Conservation (phyloP, 2,113 vertebrate genomes). For the Silurus asotus region DNA sequence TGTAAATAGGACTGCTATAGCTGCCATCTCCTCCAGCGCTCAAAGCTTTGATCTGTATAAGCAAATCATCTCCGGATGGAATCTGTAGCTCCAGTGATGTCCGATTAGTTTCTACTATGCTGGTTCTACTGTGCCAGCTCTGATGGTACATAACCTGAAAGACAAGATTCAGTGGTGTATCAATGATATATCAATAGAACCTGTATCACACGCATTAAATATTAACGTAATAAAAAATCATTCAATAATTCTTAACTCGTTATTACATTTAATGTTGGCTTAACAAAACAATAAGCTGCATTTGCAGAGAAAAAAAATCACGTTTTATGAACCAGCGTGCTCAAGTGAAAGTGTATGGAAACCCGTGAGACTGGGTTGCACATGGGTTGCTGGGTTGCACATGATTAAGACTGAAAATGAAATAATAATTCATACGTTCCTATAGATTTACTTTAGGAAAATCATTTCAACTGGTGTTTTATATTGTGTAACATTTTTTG, state of each 20-base stretch:
- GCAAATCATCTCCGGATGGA: slow-evolving; percentile 83
- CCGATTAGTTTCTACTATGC: slow-evolving; percentile 83
- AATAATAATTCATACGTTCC: too few relatives aligned
- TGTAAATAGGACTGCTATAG: slow-evolving; percentile 85
- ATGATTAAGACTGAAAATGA: too few relatives aligned
- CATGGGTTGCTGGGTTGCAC: too few relatives aligned
- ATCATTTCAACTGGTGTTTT: too few relatives aligned
- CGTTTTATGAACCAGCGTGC: not conserved
- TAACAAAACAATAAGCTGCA: not conserved
- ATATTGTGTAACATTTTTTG: too few relatives aligned
- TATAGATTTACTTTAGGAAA: too few relatives aligned
- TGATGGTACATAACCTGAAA: slow-evolving; percentile 81
- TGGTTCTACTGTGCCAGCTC: slow-evolving; percentile 76
- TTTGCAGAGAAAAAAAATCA: not conserved
- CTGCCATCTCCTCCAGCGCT: slow-evolving; percentile 85
- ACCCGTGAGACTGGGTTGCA: too few relatives aligned
- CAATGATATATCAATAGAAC: not conserved
- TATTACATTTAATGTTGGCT: not conserved
- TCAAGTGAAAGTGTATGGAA: too few relatives aligned
- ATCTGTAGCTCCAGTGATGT: slow-evolving; percentile 84
- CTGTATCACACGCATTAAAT: not conserved
- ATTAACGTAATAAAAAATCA: not conserved
- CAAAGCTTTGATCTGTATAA: slow-evolving; percentile 84
- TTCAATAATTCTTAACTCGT: not conserved
- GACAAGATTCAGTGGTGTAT: not conserved